Evolutionary conservation across 2,113 vertebrate genomes (phyloP).

Genomic region (Chloebia gouldiae): DNA sequence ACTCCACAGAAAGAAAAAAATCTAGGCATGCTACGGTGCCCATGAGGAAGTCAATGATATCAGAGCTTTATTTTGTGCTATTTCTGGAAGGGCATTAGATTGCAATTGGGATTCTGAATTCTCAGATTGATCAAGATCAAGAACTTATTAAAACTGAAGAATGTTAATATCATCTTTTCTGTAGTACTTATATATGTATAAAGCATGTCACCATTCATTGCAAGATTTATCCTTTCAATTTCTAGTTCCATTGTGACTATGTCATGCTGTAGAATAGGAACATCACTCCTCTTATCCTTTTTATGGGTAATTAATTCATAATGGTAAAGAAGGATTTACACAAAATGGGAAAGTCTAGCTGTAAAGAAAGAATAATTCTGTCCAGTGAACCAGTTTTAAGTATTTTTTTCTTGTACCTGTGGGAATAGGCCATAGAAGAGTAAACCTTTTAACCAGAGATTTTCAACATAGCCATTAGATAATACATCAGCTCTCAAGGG

Average conservation of each 20-base stretch:
- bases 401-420: slow-evolving; percentile 17
- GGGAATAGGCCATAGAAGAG: neutral
- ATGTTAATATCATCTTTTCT: slow-evolving; percentile 58
- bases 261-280: slow-evolving; percentile 63
- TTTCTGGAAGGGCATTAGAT: slow-evolving; percentile 27
- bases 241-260: slow-evolving; percentile 44
- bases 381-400: slow-evolving; percentile 16
- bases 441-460: neutral
- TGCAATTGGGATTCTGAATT: neutral
- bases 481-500: neutral
- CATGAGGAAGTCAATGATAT: neutral
- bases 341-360: slow-evolving; percentile 35
- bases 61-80: slow-evolving; percentile 7
- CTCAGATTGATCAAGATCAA: slow-evolving; percentile 13
- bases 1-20: neutral
- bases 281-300: slow-evolving; percentile 58
- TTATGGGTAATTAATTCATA: slow-evolving; percentile 68
- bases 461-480: neutral
- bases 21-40: neutral
- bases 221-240: slow-evolving; percentile 74
- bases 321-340: slow-evolving; percentile 63
- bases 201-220: slow-evolving; percentile 55
- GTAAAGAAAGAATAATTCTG: slow-evolving; percentile 41
- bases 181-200: slow-evolving; percentile 26
- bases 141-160: slow-evolving; percentile 31